phyloP scores from a whole-genome alignment of 1,140 invertebrate species.

The Heliconius himera region DNA sequence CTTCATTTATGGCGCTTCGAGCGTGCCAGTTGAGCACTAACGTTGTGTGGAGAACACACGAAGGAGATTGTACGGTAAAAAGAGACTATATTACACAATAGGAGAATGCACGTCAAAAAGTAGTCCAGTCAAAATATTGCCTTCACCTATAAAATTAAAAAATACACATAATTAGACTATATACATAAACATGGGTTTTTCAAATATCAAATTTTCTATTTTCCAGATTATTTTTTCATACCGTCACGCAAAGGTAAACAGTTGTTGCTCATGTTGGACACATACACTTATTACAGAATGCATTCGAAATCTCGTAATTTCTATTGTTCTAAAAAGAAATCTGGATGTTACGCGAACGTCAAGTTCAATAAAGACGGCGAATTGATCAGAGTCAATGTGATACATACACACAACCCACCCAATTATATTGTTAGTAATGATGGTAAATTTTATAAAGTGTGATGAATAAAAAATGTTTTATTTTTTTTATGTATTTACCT shows the following conservation, averaged over 20 bases:
- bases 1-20: no score
- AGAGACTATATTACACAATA: no score
- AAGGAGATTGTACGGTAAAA: no score
- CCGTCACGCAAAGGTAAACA: conserved; percentile 27
- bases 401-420: conserved; percentile 17
- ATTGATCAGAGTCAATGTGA: conserved; percentile 21
- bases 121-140: no score
- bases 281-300: conserved; percentile 49
- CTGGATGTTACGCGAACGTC: conserved; percentile 43
- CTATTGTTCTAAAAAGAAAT: conserved; percentile 52
- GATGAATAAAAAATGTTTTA: background rate
- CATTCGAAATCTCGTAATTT: conserved; percentile 42
- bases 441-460: conserved; percentile 24
- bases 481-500: background rate
- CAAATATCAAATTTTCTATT: conserved; percentile 2
- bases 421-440: conserved; percentile 5
- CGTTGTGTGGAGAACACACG: no score
- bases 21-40: no score
- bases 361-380: conserved; percentile 25
- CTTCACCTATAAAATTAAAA: no score
- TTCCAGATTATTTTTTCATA: conserved; percentile 36
- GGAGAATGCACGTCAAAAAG: no score
- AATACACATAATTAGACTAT: no score
- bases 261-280: conserved; percentile 47
- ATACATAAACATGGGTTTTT: no score